Base-by-base conservation (phyloP, 2,888 invertebrate genomes). In the Drosophila buzzatii region DNA sequence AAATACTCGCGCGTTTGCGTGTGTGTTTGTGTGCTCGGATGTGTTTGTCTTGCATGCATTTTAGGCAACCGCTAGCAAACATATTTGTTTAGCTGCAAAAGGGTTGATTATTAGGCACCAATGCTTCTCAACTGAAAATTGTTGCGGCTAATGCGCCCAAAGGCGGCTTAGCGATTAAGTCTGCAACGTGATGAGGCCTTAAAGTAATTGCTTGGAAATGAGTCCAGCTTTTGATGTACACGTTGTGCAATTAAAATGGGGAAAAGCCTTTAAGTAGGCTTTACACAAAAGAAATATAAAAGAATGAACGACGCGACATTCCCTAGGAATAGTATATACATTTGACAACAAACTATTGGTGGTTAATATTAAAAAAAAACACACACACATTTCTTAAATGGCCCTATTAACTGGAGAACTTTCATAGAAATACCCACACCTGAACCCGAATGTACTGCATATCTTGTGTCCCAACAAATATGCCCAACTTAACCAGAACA, bases 171-270 rank as follows among this genome's bases (percentile, higher is more conserved):
- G 57, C 76, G 77, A 70, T 68, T 63, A 70, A 68, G 64, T 70
- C 67, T 57, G 67, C 73, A 70, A 62, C 58, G 56, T 64, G 66
- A 75, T 67, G 69, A 64, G 67, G 72, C 68, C 71, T 76, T 76
- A 73, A 71, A 79, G 78, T 76, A 81, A 81, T 76, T 81, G 79
- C 81, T 76, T 71, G 79, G 76, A 79, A 79, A 76, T 79, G 70
- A 79, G 79, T 64, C 69, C 60, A 70, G 79, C 76, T 79, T 79
- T 79, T 79, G 76, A 79, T 79, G 67, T 64, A 45, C 73, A 49
- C 55, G 53, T 57, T 70, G 55, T 52, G 70, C 79, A 76, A 79
- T 79, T 79, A 70, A 66, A 77, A 60, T 66, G 56, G 20, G 56
- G 56, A 9, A 47, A 44, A 56, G 39, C 37, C 53, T 35, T 37